Evolutionary conservation across 2,113 vertebrate genomes (phyloP).

Genomic region (Trachemys scripta): DNA sequence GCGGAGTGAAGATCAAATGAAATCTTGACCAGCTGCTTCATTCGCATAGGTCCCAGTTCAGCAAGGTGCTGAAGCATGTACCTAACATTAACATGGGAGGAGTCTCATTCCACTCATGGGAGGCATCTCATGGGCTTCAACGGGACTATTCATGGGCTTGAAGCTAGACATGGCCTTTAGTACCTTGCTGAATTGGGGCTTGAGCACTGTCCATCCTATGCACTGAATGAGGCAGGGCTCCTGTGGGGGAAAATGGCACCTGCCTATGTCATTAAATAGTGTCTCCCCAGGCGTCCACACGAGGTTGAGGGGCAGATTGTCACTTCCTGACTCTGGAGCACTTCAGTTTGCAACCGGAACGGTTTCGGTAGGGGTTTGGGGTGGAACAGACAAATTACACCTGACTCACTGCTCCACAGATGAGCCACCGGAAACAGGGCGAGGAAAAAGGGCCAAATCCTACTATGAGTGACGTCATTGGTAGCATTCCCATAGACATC

Average conservation of each 20-base stretch:
- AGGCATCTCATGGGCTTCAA: neutral
- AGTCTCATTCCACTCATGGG: neutral
- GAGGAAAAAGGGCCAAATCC: neutral
- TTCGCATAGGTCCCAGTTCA: neutral
- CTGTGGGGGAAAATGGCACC: neutral
- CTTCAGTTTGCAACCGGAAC: neutral
- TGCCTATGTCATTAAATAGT: neutral
- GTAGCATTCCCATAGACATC: neutral
- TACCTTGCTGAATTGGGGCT: neutral
- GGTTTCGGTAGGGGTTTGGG: neutral
- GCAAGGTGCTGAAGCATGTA: too few relatives aligned
- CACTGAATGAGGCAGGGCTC: neutral
- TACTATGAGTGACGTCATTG: neutral
- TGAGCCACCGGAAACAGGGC: neutral
- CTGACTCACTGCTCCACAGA: neutral
- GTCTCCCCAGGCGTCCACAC: neutral
- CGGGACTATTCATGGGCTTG: neutral
- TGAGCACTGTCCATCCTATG: neutral
- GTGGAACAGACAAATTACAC: neutral
- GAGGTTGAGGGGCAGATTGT: neutral
- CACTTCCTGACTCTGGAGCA: neutral
- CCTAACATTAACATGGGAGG: neutral
- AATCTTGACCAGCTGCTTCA: neutral
- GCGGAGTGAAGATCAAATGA: neutral
- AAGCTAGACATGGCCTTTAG: neutral